Percentiles rank a stretch among this genome's conserved stretches.
phyloP scores from a whole-genome alignment of 1,140 invertebrate genomes.

The Caenorhabditis inopinata region DNA sequence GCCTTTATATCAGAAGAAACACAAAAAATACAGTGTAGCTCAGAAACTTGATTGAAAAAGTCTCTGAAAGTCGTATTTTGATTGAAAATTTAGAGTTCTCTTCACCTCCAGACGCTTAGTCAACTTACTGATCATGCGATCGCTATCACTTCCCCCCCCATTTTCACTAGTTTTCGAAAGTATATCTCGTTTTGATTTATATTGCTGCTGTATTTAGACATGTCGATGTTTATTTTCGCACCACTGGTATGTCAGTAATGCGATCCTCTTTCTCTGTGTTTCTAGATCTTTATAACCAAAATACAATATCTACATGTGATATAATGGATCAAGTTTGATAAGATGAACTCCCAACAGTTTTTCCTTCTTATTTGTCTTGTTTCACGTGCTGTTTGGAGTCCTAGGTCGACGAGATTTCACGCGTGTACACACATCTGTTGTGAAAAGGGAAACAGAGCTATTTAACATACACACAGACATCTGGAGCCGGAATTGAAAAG shows the following conservation, averaged over 20 bases:
- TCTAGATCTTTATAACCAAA: not conserved
- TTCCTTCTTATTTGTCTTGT: constrained; percentile 15
- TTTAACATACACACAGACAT: not conserved
- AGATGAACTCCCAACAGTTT: not conserved
- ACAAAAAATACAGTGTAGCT: too few species aligned
- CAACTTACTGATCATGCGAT: not conserved
- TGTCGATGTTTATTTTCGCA: not conserved
- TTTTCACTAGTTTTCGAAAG: not conserved
- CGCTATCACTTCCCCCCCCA: not conserved
- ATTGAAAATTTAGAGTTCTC: not conserved
- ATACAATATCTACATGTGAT: constrained; percentile 13
- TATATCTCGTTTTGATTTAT: not conserved
- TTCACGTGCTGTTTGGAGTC: not conserved
- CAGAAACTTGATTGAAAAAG: too few species aligned
- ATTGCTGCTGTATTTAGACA: not conserved
- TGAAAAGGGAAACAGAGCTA: not conserved
- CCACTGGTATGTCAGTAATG: not conserved
- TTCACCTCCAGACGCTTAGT: not conserved
- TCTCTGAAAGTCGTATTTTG: constrained; percentile 20
- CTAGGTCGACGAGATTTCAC: not conserved
- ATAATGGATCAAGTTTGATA: constrained; percentile 7
- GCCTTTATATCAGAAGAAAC: too few species aligned
- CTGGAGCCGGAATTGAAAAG: not conserved
- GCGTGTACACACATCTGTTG: constrained; percentile 25
- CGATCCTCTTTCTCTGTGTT: not conserved